Evolutionary conservation across 1,140 invertebrate genomes (phyloP).

Genomic region (Bombyx mandarina): DNA sequence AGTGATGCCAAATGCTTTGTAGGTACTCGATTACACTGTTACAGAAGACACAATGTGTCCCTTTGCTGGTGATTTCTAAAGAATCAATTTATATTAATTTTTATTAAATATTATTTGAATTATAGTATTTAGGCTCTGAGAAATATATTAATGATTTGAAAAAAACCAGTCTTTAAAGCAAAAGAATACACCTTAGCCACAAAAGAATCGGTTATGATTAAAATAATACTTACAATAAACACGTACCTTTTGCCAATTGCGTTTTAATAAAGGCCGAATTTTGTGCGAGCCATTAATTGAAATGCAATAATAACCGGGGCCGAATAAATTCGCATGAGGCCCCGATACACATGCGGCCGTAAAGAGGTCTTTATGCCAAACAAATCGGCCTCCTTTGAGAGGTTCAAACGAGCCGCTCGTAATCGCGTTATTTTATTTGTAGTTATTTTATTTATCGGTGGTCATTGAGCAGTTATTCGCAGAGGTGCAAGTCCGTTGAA

Average conservation of each 20-base stretch:
- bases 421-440: slow-evolving; percentile 45
- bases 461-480: slow-evolving; percentile 15
- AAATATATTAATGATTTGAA: too few relatives aligned
- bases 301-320: slow-evolving; percentile 58
- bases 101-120: too few relatives aligned
- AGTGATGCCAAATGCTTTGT: too few relatives aligned
- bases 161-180: too few relatives aligned
- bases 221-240: too few relatives aligned
- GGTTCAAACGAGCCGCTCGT: slow-evolving; percentile 46
- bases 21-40: too few relatives aligned
- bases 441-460: slow-evolving; percentile 25
- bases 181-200: too few relatives aligned
- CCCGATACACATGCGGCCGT: slow-evolving; percentile 33
- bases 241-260: background rate
- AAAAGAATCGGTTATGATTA: too few relatives aligned
- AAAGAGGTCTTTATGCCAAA: slow-evolving; percentile 64
- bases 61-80: too few relatives aligned
- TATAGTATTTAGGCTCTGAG: too few relatives aligned
- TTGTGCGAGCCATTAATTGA: slow-evolving; percentile 54
- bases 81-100: too few relatives aligned
- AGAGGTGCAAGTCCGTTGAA: slow-evolving; percentile 10
- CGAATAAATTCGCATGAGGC: slow-evolving; percentile 49
- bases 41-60: too few relatives aligned
- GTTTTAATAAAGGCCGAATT: slow-evolving; percentile 28
- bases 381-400: slow-evolving; percentile 64